Percentiles rank a stretch among this genome's conserved stretches.
These are phyloP conservation scores for Daboia siamensis DNA, from an alignment of 2,113 vertebrate genomes.

Conservation along the genomic window DNA sequence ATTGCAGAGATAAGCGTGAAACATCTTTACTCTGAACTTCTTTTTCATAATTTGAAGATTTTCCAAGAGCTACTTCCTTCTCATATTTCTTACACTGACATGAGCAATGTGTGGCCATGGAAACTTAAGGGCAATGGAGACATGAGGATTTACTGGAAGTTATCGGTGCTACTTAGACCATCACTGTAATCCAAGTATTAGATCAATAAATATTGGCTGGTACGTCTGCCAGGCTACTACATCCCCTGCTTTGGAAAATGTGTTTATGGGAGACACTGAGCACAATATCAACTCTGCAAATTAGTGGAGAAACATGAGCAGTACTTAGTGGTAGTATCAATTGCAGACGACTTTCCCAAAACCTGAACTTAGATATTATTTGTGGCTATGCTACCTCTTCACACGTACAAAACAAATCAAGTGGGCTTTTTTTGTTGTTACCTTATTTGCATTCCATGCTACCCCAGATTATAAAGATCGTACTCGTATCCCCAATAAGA, in stretches of 20 bases:
- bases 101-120: background rate
- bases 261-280: background rate
- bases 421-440: background rate
- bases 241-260: background rate
- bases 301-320: background rate
- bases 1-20: slow-evolving; percentile 11
- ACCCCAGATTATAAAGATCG: background rate
- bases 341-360: background rate
- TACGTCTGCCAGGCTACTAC: background rate
- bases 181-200: background rate
- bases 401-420: background rate
- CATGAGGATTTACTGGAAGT: slow-evolving; percentile 5
- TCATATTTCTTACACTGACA: background rate
- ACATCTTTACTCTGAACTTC: background rate
- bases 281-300: fast-evolving
- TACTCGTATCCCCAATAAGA: background rate
- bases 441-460: background rate
- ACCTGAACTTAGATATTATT: background rate
- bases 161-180: background rate
- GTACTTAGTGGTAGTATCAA: background rate
- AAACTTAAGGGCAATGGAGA: background rate
- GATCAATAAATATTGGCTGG: background rate
- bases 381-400: background rate
- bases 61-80: background rate
- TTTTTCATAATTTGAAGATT: background rate